Conservation (phyloP, 2,888 invertebrate species). For the Ceraclea dissimilis region DNA sequence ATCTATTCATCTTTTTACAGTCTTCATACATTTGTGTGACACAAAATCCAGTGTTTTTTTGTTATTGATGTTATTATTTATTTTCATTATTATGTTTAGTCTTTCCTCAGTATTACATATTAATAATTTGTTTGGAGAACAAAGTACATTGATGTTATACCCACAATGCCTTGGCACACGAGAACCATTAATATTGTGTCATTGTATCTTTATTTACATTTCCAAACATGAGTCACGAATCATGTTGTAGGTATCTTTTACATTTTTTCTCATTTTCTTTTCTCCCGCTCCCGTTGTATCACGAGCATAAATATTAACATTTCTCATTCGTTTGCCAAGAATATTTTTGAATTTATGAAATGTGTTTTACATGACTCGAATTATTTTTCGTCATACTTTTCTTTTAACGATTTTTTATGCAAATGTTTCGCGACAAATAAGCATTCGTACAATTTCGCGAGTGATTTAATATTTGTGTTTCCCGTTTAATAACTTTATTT, state of each 20-base stretch:
- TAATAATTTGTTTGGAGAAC: too few species aligned
- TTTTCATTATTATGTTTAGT: too few species aligned
- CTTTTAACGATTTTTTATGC: not conserved
- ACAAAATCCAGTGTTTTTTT: too few species aligned
- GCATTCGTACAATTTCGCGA: too few species aligned
- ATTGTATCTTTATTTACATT: not conserved
- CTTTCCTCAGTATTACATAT: too few species aligned
- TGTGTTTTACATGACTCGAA: constrained; percentile 2
- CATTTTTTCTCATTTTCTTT: constrained; percentile 6
- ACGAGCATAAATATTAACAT: not conserved
- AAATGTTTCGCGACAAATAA: not conserved
- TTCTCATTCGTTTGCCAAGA: not conserved
- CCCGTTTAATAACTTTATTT: too few species aligned
- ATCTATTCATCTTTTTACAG: too few species aligned
- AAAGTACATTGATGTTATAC: too few species aligned
- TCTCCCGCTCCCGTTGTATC: not conserved
- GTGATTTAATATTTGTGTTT: too few species aligned
- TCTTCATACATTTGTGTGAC: too few species aligned
- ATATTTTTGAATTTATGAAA: not conserved
- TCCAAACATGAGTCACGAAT: constrained; percentile 13
- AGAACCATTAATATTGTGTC: not conserved
- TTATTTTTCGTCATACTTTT: not conserved
- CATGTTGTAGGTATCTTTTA: constrained; percentile 13
- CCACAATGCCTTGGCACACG: not conserved
- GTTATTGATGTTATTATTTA: too few species aligned